Base-by-base conservation (phyloP, 2,888 invertebrate species). In the Dryocosmus kuriphilus region DNA sequence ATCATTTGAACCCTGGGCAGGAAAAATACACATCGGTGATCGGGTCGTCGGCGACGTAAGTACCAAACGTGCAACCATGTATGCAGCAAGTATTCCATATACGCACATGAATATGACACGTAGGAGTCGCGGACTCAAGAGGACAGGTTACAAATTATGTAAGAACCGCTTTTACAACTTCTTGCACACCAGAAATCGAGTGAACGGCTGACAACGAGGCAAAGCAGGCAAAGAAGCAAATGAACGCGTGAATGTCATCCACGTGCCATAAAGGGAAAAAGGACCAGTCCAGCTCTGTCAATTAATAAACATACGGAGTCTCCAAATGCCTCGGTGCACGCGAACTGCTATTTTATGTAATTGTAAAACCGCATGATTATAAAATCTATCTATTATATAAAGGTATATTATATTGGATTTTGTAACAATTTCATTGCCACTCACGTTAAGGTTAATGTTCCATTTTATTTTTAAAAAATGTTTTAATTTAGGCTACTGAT, bases 131-230 rank as follows among this genome's bases (percentile, higher is more conserved):
- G 79, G 75, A 75, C 74, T 79, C 77, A 75, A 65, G 81, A 76
- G 79, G 82, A 82, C 79, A 82, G 80, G 82, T 82, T 82, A 78
- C 41, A 61, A 30, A 27, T 82, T 82, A 80, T 77, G 80, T 77
- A 82, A 82, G 79, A 79, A 82, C 80, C 75, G 74, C 82, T 80
- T 80, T 82, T 80, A 82, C 79, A 78, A 80, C 79, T 80, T 76
- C 79, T 82, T 79, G 75, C 80, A 78, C 76, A 71, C 57, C 79
- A 80, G 79, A 76, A 41, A 77, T 46, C 77, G 38, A 81, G 81
- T 80, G 80, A 81, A 76, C 77, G 79, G 38, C 38, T 65, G 16
- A 14, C 41, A 14, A 41, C 41, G 4, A 41, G 19, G 38, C 38
- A 22, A 67, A 41, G 14, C 27, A 46, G 67, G 19, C 41, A 46